Evolutionary conservation across 2,888 invertebrate species (phyloP).

Genomic region (Scotopteryx bipunctaria): DNA sequence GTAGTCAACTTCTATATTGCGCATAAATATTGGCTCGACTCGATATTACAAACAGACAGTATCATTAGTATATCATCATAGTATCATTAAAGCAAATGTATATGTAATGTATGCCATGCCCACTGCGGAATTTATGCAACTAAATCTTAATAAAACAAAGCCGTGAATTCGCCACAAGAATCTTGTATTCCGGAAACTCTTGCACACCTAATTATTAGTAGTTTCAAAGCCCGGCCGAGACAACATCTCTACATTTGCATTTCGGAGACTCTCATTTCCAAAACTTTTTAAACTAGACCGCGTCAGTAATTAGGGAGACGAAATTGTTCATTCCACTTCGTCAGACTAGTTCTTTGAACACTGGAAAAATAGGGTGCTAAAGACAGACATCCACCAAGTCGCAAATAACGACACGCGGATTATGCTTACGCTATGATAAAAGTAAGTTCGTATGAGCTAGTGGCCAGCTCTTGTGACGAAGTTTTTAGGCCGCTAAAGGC

Average conservation of each 20-base stretch:
- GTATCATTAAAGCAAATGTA: no score
- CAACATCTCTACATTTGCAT: slow-evolving; percentile 38
- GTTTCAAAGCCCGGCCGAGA: slow-evolving; percentile 37
- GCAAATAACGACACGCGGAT: no score
- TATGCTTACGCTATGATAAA: no score
- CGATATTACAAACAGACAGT: no score
- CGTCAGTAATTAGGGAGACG: slow-evolving; percentile 43
- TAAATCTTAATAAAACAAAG: slow-evolving; percentile 1
- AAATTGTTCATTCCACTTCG: slow-evolving; percentile 31
- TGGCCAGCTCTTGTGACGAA: no score
- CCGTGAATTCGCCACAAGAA: neutral
- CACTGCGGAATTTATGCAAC: neutral
- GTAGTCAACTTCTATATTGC: no score
- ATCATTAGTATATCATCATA: no score
- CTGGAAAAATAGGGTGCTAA: slow-evolving; percentile 28
- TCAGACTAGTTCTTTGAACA: slow-evolving; percentile 32
- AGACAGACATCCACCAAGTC: no score
- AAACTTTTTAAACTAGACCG: slow-evolving; percentile 41
- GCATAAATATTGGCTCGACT: no score
- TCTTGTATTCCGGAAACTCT: slow-evolving; percentile 4
- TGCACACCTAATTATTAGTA: slow-evolving; percentile 27
- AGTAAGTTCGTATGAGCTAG: no score
- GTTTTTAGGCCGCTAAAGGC: no score
- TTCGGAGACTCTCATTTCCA: slow-evolving; percentile 41
- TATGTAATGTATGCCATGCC: no score